Evolutionary conservation across 1,140 invertebrate genomes (phyloP).

Genomic region (Xylocopa sonorina): DNA sequence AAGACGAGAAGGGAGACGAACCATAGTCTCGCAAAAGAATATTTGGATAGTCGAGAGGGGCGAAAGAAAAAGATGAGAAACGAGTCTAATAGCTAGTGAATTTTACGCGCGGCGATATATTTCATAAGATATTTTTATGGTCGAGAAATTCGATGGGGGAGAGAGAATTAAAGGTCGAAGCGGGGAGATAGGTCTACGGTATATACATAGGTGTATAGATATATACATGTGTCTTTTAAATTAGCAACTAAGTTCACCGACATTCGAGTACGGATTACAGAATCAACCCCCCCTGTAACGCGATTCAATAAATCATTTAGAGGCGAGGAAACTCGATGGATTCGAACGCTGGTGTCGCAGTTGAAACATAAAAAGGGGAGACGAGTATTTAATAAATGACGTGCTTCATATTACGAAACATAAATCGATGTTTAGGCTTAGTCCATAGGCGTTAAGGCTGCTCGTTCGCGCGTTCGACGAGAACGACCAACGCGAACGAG

Average conservation of each 20-base stretch:
- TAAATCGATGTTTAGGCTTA: constrained; percentile 51
- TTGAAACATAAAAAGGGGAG: constrained; percentile 41
- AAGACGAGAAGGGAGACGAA: not conserved
- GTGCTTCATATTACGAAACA: constrained; percentile 58
- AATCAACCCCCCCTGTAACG: too few relatives aligned
- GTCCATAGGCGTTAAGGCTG: constrained; percentile 31
- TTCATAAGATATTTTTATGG: constrained; percentile 33
- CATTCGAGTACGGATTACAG: not conserved
- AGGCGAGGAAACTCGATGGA: not conserved
- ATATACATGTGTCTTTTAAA: constrained; percentile 13
- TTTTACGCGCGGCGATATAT: constrained; percentile 4
- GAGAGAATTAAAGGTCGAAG: not conserved
- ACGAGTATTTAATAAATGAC: constrained; percentile 47
- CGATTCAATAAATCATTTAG: too few relatives aligned
- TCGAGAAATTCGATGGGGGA: not conserved
- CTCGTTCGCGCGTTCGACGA: constrained; percentile 6
- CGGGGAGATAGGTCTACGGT: constrained; percentile 1
- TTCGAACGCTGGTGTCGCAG: constrained; percentile 13
- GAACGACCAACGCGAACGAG: not conserved
- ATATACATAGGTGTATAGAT: not conserved
- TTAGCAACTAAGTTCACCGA: not conserved
- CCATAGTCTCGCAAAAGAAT: not conserved
- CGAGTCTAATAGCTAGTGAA: not conserved
- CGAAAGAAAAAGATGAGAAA: too few relatives aligned
- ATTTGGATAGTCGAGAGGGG: not conserved